phyloP scores from a whole-genome alignment of 64 coral and sea anemone genomes.

The Astreopora myriophthalma region DNA sequence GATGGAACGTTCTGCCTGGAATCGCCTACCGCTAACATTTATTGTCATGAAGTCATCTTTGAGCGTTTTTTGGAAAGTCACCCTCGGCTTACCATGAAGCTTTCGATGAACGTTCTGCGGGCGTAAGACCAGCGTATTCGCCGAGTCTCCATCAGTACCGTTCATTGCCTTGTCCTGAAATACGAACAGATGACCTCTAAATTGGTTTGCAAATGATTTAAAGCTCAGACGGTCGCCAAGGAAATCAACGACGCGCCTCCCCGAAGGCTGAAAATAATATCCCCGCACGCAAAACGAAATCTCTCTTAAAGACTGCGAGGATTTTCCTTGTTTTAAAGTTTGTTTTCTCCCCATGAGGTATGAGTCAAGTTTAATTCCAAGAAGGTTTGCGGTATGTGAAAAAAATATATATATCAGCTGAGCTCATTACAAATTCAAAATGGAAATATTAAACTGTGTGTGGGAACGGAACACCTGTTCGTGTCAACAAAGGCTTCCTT shows the following conservation, averaged over 20 bases:
- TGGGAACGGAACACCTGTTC: not conserved
- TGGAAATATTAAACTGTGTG: not conserved
- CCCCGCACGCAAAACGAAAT: not conserved
- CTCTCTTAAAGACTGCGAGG: not conserved
- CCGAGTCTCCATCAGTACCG: not conserved
- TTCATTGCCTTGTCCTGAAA: constrained; percentile 9
- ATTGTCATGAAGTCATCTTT: constrained; percentile 37
- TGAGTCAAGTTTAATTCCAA: constrained; percentile 4
- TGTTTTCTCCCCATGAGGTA: not conserved
- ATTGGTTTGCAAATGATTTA: not conserved
- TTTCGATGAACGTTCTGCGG: not conserved
- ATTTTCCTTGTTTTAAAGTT: not conserved
- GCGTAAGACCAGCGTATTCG: not conserved
- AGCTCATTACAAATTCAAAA: constrained; percentile 46
- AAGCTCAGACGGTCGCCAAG: not conserved
- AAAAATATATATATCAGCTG: not conserved
- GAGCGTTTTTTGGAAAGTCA: constrained; percentile 19
- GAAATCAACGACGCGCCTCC: not conserved
- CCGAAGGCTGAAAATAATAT: not conserved
- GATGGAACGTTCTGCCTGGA: constrained; percentile 36
- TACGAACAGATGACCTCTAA: not conserved
- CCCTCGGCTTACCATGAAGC: not conserved
- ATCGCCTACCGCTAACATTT: constrained; percentile 63
- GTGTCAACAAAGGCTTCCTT: not conserved
- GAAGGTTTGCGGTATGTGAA: constrained; percentile 11